Conservation (phyloP, 2,888 invertebrate genomes). For the Yponomeuta sedellus region DNA sequence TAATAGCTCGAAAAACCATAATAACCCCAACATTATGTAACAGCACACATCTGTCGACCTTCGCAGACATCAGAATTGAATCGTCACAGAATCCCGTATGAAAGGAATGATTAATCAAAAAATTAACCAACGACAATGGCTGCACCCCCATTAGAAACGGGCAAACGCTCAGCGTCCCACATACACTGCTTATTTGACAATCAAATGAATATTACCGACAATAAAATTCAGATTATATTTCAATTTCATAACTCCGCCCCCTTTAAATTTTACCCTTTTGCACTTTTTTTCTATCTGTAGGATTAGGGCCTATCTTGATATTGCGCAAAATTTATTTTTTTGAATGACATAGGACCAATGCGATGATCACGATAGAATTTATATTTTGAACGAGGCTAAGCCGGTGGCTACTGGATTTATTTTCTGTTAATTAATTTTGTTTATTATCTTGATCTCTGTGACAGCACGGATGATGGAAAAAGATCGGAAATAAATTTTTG, state of each 20-base stretch:
- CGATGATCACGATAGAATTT: constrained; percentile 38
- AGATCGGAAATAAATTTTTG: background rate
- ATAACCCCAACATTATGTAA: constrained; percentile 10
- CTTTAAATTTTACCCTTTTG: constrained; percentile 44
- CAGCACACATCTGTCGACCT: constrained; percentile 11
- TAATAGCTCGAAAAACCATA: background rate
- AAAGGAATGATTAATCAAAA: constrained; percentile 73
- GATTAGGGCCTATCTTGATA: constrained; percentile 54
- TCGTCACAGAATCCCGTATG: constrained; percentile 55
- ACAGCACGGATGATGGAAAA: background rate
- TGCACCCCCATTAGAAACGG: constrained; percentile 59
- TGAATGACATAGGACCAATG: constrained; percentile 35
- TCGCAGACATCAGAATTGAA: constrained; percentile 34
- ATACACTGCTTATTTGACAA: constrained; percentile 73
- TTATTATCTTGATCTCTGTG: background rate
- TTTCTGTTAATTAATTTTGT: constrained; percentile 32
- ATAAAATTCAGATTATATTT: constrained; percentile 76
- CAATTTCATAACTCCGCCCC: constrained; percentile 69
- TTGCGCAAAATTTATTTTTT: constrained; percentile 66
- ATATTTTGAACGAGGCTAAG: constrained; percentile 32
- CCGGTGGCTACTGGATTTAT: constrained; percentile 19
- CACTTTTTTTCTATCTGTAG: constrained; percentile 39
- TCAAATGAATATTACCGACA: constrained; percentile 75
- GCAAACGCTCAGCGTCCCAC: constrained; percentile 71
- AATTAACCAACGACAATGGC: constrained; percentile 72